Conservation (phyloP, 2,113 vertebrate genomes). For the Urocitellus parryii region DNA sequence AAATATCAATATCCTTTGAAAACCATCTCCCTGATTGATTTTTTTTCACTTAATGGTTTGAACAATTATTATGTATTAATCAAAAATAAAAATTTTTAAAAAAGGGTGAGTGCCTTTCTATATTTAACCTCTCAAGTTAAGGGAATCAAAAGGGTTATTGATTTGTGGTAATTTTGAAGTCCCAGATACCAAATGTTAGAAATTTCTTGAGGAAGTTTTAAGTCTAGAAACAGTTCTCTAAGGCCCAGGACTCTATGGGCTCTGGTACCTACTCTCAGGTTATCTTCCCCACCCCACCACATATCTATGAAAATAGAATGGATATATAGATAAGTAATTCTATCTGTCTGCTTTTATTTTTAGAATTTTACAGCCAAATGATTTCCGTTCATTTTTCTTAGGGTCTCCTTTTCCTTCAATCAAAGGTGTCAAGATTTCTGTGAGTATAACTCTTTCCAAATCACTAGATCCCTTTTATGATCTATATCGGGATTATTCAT, state of each 20-base stretch:
- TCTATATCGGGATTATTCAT: background rate
- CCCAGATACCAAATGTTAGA: background rate
- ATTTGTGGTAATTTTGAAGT: background rate
- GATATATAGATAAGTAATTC: background rate
- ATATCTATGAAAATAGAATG: background rate
- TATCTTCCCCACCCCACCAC: background rate
- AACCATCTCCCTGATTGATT: background rate
- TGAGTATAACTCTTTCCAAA: background rate
- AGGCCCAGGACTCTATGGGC: rapidly evolving
- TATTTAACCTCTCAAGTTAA: too few species aligned
- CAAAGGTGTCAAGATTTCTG: background rate
- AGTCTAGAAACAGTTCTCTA: background rate
- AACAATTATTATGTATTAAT: background rate
- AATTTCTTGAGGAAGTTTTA: background rate
- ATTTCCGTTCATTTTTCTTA: background rate
- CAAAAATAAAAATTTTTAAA: background rate
- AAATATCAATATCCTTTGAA: background rate
- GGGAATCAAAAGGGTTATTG: background rate
- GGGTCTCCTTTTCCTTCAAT: background rate
- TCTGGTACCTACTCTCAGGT: background rate
- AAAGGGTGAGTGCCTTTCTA: background rate
- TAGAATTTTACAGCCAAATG: background rate
- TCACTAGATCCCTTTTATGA: background rate
- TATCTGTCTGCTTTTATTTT: background rate
- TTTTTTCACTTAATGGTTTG: background rate